Conservation (phyloP, 2,113 vertebrate species). For the Podarcis cretensis region DNA sequence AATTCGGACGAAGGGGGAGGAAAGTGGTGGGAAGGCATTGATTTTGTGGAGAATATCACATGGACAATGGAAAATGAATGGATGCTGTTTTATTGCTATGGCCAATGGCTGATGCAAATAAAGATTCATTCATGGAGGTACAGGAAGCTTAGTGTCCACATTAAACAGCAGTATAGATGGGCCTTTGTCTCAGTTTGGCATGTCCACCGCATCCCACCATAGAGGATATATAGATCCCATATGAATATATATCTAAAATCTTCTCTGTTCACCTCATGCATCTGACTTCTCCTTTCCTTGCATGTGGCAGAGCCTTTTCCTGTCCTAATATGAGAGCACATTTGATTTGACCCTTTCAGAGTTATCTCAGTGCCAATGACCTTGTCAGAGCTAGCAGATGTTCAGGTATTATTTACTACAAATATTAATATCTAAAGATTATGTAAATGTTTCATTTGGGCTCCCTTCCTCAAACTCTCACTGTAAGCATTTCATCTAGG, state of each 20-base stretch:
- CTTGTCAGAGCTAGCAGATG: constrained; percentile 66
- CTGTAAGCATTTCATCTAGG: constrained; percentile 66
- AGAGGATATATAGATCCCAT: not conserved
- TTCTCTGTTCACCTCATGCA: not conserved
- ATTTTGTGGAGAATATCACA: too few species aligned
- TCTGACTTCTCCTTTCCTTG: constrained; percentile 18
- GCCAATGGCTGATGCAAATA: too few species aligned
- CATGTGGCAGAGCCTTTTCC: constrained; percentile 9
- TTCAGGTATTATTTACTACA: constrained; percentile 71
- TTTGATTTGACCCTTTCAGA: constrained; percentile 44
- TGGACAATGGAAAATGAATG: too few species aligned
- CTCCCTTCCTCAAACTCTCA: constrained; percentile 54
- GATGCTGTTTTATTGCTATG: not conserved
- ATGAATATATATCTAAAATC: not conserved
- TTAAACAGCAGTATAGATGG: too few species aligned
- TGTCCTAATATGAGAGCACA: not conserved
- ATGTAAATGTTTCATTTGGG: constrained; percentile 64
- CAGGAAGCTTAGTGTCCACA: too few species aligned
- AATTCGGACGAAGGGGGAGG: too few species aligned
- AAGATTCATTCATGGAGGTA: too few species aligned
- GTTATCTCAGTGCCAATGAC: constrained; percentile 59
- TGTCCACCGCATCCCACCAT: too few species aligned
- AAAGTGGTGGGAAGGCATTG: too few species aligned
- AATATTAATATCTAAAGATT: constrained; percentile 71
- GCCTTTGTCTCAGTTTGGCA: not conserved